Evolutionary conservation across 2,113 vertebrate genomes (phyloP).

Genomic region (Notothenia coriiceps): DNA sequence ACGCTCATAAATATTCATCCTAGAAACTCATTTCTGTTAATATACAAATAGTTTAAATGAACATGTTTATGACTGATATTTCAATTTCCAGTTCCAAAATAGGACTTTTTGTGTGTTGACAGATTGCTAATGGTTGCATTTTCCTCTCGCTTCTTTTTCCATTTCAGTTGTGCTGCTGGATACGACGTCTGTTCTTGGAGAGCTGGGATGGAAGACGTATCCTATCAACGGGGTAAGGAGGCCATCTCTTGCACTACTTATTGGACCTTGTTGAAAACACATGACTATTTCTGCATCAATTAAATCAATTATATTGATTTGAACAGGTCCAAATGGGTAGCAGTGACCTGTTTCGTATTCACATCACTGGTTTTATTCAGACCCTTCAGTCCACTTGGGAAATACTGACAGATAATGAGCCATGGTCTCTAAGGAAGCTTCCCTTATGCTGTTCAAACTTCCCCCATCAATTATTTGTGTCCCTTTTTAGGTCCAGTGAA

Average conservation of each 20-base stretch:
- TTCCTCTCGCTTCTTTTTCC: constrained; percentile 51
- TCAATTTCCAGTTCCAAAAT: constrained; percentile 66
- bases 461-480: constrained; percentile 26
- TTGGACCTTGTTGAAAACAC: constrained; percentile 37
- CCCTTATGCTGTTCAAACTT: constrained; percentile 23
- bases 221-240: constrained; percentile 94
- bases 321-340: constrained; percentile 19
- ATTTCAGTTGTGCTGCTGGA: constrained; percentile 94
- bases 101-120: constrained; percentile 53
- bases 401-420: constrained; percentile 60
- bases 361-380: constrained; percentile 38
- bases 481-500: constrained; percentile 2
- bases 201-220: constrained; percentile 96
- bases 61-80: constrained; percentile 62
- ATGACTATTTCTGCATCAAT: constrained; percentile 18
- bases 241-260: constrained; percentile 7
- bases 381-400: constrained; percentile 36
- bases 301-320: constrained; percentile 48
- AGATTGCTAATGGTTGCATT: constrained; percentile 62
- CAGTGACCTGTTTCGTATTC: constrained; percentile 30
- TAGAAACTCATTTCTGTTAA: constrained; percentile 57
- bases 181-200: constrained; percentile 92
- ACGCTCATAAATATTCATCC: constrained; percentile 70
- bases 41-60: constrained; percentile 65
- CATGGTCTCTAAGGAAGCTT: constrained; percentile 45